Conservation (phyloP, 37 sponge, comb jelly and placozoan species). For the Cladorhizidae sp. region DNA sequence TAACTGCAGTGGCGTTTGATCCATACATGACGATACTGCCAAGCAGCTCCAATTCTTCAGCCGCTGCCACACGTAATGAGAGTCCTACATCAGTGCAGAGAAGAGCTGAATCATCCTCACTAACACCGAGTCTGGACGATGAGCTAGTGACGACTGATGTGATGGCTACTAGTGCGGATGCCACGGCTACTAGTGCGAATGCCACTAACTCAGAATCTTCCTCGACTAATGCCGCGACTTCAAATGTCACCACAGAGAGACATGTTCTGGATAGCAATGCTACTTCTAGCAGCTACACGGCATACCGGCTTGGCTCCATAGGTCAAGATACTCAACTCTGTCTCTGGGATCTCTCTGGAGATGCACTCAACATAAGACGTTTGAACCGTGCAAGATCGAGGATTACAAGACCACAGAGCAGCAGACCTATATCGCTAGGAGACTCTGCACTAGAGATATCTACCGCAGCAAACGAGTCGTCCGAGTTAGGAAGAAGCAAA, state of each 20-base stretch:
- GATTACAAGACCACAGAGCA: constrained; percentile 1
- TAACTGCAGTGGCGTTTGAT: constrained; percentile 91
- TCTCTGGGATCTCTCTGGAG: constrained; percentile 93
- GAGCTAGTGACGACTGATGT: too few species aligned
- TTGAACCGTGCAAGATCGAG: constrained; percentile 31
- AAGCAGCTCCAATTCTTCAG: background rate
- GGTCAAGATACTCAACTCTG: constrained; percentile 91
- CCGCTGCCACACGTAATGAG: background rate
- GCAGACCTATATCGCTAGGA: constrained; percentile 15
- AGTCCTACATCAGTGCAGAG: background rate
- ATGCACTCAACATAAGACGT: constrained; percentile 49
- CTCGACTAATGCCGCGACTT: too few species aligned
- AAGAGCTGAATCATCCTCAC: background rate
- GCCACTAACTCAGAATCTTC: too few species aligned
- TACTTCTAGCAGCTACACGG: background rate
- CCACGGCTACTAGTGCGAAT: too few species aligned
- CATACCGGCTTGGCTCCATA: constrained; percentile 89
- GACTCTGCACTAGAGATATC: background rate
- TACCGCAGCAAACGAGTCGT: too few species aligned
- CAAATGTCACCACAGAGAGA: background rate
- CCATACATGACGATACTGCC: constrained; percentile 58
- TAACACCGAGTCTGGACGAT: too few species aligned
- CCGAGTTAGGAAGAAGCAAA: background rate
- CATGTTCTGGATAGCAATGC: background rate
- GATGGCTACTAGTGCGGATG: too few species aligned